phyloP scores from a whole-genome alignment of 2,888 invertebrate genomes.

The Mythimna vitellina region DNA sequence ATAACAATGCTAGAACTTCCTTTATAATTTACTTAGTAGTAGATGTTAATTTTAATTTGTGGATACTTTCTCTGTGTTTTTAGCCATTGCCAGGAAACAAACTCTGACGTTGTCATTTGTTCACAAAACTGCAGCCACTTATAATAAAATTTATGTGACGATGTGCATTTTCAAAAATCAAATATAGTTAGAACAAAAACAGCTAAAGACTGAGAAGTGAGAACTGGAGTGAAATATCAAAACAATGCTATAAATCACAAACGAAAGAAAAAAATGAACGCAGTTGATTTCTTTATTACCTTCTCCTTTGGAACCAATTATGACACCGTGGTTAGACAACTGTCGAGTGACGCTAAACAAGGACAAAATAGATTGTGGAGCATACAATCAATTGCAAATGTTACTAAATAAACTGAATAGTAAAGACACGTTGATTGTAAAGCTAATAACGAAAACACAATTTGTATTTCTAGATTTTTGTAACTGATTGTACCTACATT shows the following conservation, averaged over 20 bases:
- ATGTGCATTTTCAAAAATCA: constrained; percentile 16
- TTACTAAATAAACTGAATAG: constrained; percentile 5
- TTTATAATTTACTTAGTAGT: constrained; percentile 6
- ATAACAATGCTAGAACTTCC: constrained; percentile 18
- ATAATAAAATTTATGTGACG: neutral
- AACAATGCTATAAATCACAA: constrained; percentile 19
- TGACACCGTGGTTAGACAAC: constrained; percentile 22
- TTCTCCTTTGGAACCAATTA: constrained; percentile 27
- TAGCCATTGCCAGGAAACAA: neutral
- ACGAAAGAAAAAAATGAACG: constrained; percentile 31
- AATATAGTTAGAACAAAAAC: constrained; percentile 24
- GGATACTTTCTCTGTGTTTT: neutral
- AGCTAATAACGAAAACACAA: constrained; percentile 8
- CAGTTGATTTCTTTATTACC: constrained; percentile 19
- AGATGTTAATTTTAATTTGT: neutral
- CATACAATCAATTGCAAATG: constrained; percentile 36
- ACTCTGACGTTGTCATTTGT: neutral
- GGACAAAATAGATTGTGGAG: constrained; percentile 29
- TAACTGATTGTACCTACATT: constrained; percentile 23
- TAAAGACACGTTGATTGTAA: constrained; percentile 12
- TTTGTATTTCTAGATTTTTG: constrained; percentile 13
- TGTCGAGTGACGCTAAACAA: constrained; percentile 11
- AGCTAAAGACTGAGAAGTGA: constrained; percentile 12
- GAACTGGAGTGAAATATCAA: constrained; percentile 33
- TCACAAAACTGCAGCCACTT: constrained; percentile 11